A percentile compares a stretch with the other conserved stretches of the same genome.
phyloP scores from a whole-genome alignment of 2,113 vertebrate genomes.

The Pholis gunnellus region DNA sequence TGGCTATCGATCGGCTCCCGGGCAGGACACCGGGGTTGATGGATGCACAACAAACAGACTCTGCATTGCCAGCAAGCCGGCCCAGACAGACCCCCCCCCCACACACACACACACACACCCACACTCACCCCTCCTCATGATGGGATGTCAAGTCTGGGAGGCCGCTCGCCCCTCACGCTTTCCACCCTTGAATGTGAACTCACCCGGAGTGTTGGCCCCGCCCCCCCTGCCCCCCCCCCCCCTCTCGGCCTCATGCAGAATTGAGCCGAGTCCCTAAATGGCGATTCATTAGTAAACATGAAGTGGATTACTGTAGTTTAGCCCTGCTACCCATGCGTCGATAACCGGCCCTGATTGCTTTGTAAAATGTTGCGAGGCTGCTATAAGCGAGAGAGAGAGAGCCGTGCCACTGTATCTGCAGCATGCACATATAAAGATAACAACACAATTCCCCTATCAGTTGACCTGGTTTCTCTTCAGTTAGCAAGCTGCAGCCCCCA shows the following conservation, averaged over 20 bases:
- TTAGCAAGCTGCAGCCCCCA: slow-evolving; percentile 67
- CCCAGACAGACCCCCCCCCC: slow-evolving; percentile 44
- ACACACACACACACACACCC: no score
- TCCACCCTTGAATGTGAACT: slow-evolving; percentile 28
- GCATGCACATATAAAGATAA: slow-evolving; percentile 73
- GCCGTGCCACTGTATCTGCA: slow-evolving; percentile 63
- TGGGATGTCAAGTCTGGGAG: slow-evolving; percentile 70
- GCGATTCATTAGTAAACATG: slow-evolving; percentile 76
- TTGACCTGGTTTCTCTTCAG: slow-evolving; percentile 80
- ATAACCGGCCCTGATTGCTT: slow-evolving; percentile 73
- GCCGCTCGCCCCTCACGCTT: slow-evolving; percentile 5
- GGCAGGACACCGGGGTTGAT: slow-evolving; percentile 77
- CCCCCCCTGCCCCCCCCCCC: slow-evolving; percentile 35
- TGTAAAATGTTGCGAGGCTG: slow-evolving; percentile 65
- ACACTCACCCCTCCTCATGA: slow-evolving; percentile 48
- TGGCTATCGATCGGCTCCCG: slow-evolving; percentile 79
- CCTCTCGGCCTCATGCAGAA: slow-evolving; percentile 16
- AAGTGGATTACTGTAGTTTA: slow-evolving; percentile 74
- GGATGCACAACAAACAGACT: slow-evolving; percentile 84
- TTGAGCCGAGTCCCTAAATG: slow-evolving; percentile 55
- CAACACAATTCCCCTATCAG: slow-evolving; percentile 73
- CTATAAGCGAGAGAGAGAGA: slow-evolving; percentile 32
- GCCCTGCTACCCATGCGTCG: slow-evolving; percentile 55
- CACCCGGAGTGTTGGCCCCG: slow-evolving; percentile 6
- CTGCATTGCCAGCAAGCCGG: slow-evolving; percentile 75